These are phyloP conservation scores for Rhea pennata DNA, from an alignment of 2,113 vertebrate species.

Conservation along the genomic window DNA sequence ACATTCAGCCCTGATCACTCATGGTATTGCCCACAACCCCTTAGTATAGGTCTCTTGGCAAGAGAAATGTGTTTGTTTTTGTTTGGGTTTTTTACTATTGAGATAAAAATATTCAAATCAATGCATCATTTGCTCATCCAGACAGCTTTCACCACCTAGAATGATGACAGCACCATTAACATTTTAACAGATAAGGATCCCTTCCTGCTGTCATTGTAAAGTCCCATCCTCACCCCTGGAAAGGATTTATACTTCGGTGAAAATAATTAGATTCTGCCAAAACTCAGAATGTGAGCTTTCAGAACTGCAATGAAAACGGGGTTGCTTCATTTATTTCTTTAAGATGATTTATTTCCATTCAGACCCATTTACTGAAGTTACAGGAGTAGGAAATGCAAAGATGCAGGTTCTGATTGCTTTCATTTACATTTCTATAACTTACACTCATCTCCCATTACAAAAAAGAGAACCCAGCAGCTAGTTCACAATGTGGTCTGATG, in stretches of 20 bases:
- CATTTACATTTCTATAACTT: conserved; percentile 62
- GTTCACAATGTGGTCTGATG: conserved; percentile 35
- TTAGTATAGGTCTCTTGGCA: not conserved
- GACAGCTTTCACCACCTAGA: not conserved
- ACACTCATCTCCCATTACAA: conserved; percentile 29
- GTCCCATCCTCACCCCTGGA: not conserved
- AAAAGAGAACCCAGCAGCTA: conserved; percentile 27
- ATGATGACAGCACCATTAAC: not conserved
- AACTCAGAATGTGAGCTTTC: not conserved
- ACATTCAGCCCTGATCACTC: not conserved
- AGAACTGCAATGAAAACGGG: not conserved
- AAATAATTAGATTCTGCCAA: conserved; percentile 5
- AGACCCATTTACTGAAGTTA: conserved; percentile 19
- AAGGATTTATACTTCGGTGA: not conserved
- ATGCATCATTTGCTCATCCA: not conserved
- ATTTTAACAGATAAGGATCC: not conserved
- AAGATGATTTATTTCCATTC: conserved; percentile 26
- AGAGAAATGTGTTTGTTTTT: not conserved
- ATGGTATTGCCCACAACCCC: not conserved
- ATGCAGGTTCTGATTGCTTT: conserved; percentile 37
- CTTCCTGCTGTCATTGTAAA: not conserved
- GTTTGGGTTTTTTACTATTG: not conserved
- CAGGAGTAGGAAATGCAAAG: conserved; percentile 33
- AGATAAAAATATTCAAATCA: conserved; percentile 1
- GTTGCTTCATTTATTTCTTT: not conserved